These are phyloP conservation scores for Hydrocynus forskahlii DNA, from an alignment of 2,797 vertebrate genomes.

Conservation along the genomic window DNA sequence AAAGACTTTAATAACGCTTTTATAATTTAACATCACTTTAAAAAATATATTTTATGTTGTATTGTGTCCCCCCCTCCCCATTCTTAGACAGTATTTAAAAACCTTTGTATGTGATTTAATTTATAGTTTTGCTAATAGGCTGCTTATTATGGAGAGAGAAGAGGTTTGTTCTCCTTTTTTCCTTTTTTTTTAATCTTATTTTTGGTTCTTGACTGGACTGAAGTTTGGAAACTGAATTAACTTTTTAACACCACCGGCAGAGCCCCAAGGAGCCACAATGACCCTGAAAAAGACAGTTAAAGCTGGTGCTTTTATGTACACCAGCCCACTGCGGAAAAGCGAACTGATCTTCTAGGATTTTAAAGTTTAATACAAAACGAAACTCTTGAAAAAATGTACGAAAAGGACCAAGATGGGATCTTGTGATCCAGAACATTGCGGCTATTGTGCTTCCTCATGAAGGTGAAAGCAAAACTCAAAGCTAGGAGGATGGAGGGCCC, in stretches of 20 bases:
- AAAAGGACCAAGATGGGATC: not conserved
- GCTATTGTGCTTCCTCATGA: constrained; percentile 6
- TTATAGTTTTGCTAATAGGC: constrained; percentile 77
- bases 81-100: constrained; percentile 73
- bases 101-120: constrained; percentile 79
- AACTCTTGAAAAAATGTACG: not conserved
- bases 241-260: not conserved
- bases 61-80: constrained; percentile 69
- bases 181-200: not conserved
- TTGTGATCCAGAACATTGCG: constrained; percentile 17
- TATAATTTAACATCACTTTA: constrained; percentile 78
- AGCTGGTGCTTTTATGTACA: not conserved
- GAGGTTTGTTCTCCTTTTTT: constrained; percentile 51
- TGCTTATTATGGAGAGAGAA: constrained; percentile 68
- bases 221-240: not conserved
- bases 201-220: constrained; percentile 13
- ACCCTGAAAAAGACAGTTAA: not conserved
- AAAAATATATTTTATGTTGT: constrained; percentile 41
- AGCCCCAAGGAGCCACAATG: constrained; percentile 32
- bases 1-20: constrained; percentile 76
- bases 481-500: not conserved
- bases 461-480: not conserved
- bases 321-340: not conserved
- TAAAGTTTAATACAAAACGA: not conserved
- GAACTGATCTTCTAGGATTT: not conserved